A percentile compares a stretch with the other conserved stretches of the same genome.
Conservation (phyloP, 1,140 invertebrate genomes). For the Hestina assimilis region DNA sequence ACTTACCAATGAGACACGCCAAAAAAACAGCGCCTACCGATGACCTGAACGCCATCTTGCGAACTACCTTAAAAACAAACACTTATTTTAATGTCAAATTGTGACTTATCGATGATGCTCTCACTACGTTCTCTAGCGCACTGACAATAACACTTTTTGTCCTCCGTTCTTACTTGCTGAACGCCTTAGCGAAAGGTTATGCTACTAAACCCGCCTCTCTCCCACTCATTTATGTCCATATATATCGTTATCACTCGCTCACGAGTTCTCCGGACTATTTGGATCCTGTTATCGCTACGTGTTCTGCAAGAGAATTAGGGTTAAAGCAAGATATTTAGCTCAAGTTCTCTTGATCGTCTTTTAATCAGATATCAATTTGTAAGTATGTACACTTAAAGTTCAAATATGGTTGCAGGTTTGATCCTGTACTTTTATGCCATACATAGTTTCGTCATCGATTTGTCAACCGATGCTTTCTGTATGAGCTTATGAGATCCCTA, state of each 20-base stretch:
- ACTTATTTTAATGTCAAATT: slow-evolving; percentile 56
- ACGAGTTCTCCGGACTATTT: slow-evolving; percentile 40
- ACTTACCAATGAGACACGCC: slow-evolving; percentile 67
- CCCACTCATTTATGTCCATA: slow-evolving; percentile 30
- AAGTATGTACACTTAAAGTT: too few species aligned
- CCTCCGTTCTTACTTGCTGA: slow-evolving; percentile 61
- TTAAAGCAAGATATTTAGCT: slow-evolving; percentile 13
- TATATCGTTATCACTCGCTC: slow-evolving; percentile 42
- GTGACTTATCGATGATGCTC: slow-evolving; percentile 61
- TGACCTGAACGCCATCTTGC: slow-evolving; percentile 67
- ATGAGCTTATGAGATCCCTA: too few species aligned
- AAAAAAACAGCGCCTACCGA: slow-evolving; percentile 49
- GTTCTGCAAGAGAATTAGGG: slow-evolving; percentile 62
- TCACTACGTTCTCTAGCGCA: slow-evolving; percentile 63
- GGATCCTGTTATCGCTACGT: slow-evolving; percentile 73
- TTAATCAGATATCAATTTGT: neutral
- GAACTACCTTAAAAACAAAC: slow-evolving; percentile 38
- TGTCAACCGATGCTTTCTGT: too few species aligned
- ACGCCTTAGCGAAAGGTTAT: slow-evolving; percentile 67
- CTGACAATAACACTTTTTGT: slow-evolving; percentile 71
- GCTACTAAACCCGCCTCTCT: slow-evolving; percentile 41
- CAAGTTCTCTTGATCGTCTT: neutral
- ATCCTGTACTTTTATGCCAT: too few species aligned
- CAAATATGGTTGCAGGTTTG: too few species aligned
- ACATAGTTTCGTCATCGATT: too few species aligned